Evolutionary conservation across 2,113 vertebrate genomes (phyloP).

Genomic region (Microtus richardsoni): DNA sequence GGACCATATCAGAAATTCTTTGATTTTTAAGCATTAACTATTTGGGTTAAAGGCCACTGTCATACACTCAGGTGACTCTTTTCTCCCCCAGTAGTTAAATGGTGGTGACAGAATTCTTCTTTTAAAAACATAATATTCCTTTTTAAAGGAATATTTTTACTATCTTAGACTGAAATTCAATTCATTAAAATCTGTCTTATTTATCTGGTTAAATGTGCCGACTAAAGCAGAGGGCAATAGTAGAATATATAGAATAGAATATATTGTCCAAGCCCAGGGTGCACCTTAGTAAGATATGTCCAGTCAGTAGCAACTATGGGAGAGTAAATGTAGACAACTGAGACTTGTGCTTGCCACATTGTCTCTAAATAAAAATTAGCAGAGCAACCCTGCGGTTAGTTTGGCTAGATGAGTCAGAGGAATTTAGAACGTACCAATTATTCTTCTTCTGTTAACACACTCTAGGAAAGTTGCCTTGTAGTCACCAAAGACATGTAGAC

Average conservation of each 20-base stretch:
- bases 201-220: background rate
- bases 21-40: background rate
- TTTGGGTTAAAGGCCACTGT: background rate
- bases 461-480: background rate
- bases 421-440: background rate
- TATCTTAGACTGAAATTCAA: slow-evolving; percentile 21
- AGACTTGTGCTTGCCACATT: background rate
- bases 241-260: background rate
- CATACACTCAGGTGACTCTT: background rate
- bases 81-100: background rate
- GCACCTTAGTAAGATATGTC: background rate
- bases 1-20: background rate
- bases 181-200: slow-evolving; percentile 38
- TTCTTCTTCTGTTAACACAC: slow-evolving; percentile 16
- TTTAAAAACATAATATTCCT: background rate
- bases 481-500: background rate
- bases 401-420: background rate
- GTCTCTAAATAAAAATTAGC: slow-evolving; percentile 15
- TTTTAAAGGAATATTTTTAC: slow-evolving; percentile 35
- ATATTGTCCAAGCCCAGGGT: background rate
- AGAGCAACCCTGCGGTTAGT: background rate
- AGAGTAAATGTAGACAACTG: background rate
- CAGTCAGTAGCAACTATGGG: background rate
- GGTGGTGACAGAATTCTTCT: background rate
- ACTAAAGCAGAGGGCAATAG: background rate